Conservation (phyloP, 2,888 invertebrate genomes). For the Maniola hyperantus region DNA sequence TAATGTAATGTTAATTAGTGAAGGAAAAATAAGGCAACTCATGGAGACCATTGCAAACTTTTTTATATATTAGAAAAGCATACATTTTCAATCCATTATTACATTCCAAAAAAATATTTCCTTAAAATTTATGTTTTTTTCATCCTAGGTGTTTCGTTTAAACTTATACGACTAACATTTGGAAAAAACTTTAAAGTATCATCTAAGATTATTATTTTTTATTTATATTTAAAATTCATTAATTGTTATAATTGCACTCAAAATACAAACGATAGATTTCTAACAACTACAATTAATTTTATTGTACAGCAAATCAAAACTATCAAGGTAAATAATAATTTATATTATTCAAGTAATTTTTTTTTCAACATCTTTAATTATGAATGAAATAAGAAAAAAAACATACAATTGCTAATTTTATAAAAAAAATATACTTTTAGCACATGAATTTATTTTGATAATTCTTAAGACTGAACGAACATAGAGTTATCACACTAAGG, state of each 20-base stretch:
- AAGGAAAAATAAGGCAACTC: constrained; percentile 30
- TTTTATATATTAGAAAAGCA: constrained; percentile 62
- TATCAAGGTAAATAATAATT: constrained; percentile 8
- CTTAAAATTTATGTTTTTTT: constrained; percentile 22
- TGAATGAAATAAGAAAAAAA: neutral
- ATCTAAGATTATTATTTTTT: constrained; percentile 7
- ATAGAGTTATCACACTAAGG: neutral
- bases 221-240: constrained; percentile 5
- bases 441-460: neutral
- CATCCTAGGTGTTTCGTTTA: constrained; percentile 19
- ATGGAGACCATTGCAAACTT: constrained; percentile 52
- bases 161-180: constrained; percentile 16
- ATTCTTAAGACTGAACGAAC: constrained; percentile 2
- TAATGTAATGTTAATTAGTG: no score
- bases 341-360: neutral
- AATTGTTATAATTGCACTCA: constrained; percentile 26
- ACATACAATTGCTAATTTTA: neutral
- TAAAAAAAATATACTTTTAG: neutral
- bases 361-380: neutral
- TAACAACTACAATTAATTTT: constrained; percentile 13
- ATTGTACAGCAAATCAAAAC: constrained; percentile 9
- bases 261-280: constrained; percentile 18
- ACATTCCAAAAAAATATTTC: constrained; percentile 39
- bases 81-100: constrained; percentile 53
- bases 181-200: constrained; percentile 5